A percentile compares a stretch with the other conserved stretches of the same genome.
These are phyloP conservation scores for Dufourea novaeangliae DNA, from an alignment of 1,140 invertebrate genomes.

Conservation along the genomic window DNA sequence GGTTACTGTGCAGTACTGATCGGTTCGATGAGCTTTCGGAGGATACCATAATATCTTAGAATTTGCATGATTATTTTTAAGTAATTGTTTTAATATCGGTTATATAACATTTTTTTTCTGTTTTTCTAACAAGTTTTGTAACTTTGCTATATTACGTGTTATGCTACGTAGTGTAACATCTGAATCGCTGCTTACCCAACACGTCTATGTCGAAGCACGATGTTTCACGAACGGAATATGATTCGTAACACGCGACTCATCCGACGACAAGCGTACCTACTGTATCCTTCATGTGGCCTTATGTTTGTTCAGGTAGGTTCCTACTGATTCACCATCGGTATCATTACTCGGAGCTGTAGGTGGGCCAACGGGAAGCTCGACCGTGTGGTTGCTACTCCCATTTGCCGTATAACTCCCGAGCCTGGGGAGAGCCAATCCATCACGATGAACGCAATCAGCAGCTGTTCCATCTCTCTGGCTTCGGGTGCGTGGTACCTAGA, in stretches of 20 bases:
- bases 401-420: slow-evolving; percentile 60
- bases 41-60: background rate
- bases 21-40: too few species aligned
- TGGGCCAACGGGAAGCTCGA: slow-evolving; percentile 63
- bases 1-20: too few species aligned
- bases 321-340: slow-evolving; percentile 58
- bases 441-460: slow-evolving; percentile 73
- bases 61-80: background rate
- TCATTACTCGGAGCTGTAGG: slow-evolving; percentile 70
- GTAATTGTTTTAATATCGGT: too few species aligned
- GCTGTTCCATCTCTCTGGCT: slow-evolving; percentile 49
- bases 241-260: slow-evolving; percentile 1
- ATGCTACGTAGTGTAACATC: too few species aligned
- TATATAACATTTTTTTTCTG: too few species aligned
- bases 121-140: too few species aligned
- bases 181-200: too few species aligned
- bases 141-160: too few species aligned
- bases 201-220: slow-evolving; percentile 1
- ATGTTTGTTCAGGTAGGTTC: slow-evolving; percentile 53
- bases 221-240: background rate
- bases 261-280: background rate
- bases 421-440: slow-evolving; percentile 66
- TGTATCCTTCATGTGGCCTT: slow-evolving; percentile 32
- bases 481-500: background rate
- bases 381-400: slow-evolving; percentile 44